These are phyloP conservation scores for Ploceus nigricollis DNA, from an alignment of 2,113 vertebrate species.

Conservation along the genomic window DNA sequence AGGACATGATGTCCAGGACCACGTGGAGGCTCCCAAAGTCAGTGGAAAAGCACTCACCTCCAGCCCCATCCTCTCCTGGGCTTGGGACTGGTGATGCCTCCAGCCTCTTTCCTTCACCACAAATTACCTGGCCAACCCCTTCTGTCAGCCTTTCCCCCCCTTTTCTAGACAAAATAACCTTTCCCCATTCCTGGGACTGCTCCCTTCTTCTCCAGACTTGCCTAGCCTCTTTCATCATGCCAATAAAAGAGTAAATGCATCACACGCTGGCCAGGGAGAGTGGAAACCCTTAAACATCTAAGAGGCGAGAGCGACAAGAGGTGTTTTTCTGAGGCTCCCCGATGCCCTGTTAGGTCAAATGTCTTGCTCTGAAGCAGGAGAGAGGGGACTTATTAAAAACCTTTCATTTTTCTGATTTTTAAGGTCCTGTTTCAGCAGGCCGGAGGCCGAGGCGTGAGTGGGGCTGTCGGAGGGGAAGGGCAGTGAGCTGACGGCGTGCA, in stretches of 20 bases:
- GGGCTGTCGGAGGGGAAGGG: constrained; percentile 63
- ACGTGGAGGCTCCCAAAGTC: neutral
- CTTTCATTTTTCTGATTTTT: constrained; percentile 65
- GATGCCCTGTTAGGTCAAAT: constrained; percentile 55
- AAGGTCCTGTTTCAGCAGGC: constrained; percentile 45
- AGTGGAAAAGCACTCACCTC: rapidly evolving
- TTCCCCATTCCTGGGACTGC: neutral
- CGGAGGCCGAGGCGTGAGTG: constrained; percentile 35
- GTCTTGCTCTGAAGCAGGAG: constrained; percentile 60
- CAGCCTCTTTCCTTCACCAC: neutral
- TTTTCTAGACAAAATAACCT: constrained; percentile 45
- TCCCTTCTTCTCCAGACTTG: constrained; percentile 53
- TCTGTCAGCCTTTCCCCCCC: neutral
- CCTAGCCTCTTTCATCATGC: constrained; percentile 50
- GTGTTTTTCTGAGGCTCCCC: constrained; percentile 25
- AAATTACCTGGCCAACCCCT: neutral
- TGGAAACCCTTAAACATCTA: constrained; percentile 69
- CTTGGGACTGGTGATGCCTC: neutral
- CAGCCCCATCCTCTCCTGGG: neutral
- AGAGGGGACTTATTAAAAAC: constrained; percentile 68
- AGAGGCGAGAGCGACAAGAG: constrained; percentile 14
- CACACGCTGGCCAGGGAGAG: constrained; percentile 22
- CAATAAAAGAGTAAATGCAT: constrained; percentile 49
- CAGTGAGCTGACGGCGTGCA: constrained; percentile 50
- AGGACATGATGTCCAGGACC: neutral